Percentiles rank a stretch among this genome's conserved stretches.
Conservation (phyloP, 2,113 vertebrate genomes). For the Cebidichthys violaceus region DNA sequence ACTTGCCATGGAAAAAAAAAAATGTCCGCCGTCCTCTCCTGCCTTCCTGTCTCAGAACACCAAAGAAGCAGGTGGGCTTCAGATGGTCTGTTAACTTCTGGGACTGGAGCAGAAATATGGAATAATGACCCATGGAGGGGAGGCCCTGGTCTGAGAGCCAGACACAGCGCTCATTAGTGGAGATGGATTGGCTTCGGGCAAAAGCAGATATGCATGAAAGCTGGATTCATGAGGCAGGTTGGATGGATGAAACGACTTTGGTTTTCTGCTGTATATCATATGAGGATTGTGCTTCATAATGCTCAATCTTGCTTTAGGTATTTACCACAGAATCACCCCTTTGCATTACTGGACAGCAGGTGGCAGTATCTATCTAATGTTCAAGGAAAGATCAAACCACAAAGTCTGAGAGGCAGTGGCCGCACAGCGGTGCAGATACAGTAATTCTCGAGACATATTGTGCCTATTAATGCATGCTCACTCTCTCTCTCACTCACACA, state of each 20-base stretch:
- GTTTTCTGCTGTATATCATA: not conserved
- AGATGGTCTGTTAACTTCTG: slow-evolving; percentile 41
- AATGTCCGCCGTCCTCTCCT: not conserved
- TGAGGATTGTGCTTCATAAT: not conserved
- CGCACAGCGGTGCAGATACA: slow-evolving; percentile 33
- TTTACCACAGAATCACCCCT: not conserved
- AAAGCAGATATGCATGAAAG: not conserved
- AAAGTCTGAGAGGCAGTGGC: not conserved
- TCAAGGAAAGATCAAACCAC: not conserved
- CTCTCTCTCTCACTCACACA: not conserved
- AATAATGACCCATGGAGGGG: slow-evolving; percentile 20
- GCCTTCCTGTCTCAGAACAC: slow-evolving; percentile 19
- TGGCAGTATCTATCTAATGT: slow-evolving; percentile 55
- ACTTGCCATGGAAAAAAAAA: not conserved
- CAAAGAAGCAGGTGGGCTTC: slow-evolving; percentile 46
- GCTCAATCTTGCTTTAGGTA: not conserved
- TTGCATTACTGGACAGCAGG: slow-evolving; percentile 60
- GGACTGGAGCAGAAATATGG: slow-evolving; percentile 24
- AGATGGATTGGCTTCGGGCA: not conserved
- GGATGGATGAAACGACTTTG: not conserved
- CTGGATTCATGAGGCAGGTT: slow-evolving; percentile 9
- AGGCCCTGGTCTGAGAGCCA: not conserved
- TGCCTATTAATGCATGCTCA: slow-evolving; percentile 13
- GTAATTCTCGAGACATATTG: slow-evolving; percentile 7
- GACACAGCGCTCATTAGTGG: not conserved